Conservation (phyloP, 2,797 vertebrate species). For the Sebastes taczanowskii region DNA sequence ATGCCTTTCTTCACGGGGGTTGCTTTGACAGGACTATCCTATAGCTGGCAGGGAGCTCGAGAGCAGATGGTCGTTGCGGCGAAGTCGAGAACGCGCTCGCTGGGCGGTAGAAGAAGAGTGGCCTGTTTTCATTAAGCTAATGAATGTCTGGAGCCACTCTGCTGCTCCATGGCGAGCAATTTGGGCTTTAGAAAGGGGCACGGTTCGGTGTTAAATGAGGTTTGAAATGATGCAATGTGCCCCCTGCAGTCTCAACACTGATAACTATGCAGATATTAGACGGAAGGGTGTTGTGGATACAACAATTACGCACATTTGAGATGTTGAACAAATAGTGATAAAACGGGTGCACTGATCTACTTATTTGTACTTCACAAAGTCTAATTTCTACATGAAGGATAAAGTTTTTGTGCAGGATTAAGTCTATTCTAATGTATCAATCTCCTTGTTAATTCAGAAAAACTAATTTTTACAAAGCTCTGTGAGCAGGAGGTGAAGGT, state of each 20-base stretch:
- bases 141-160: conserved; percentile 84
- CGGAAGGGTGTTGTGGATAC: conserved; percentile 40
- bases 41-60: conserved; percentile 79
- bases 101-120: conserved; percentile 79
- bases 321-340: conserved; percentile 31
- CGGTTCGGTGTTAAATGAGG: conserved; percentile 83
- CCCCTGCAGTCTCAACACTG: conserved; percentile 72
- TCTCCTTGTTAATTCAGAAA: too few species aligned
- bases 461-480: too few species aligned
- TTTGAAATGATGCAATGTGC: conserved; percentile 81
- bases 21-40: conserved; percentile 79
- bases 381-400: neutral
- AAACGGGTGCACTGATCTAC: neutral
- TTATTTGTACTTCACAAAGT: conserved; percentile 14
- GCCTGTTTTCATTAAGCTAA: conserved; percentile 88
- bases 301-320: conserved; percentile 49
- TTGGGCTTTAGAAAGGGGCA: conserved; percentile 78
- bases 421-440: neutral
- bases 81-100: conserved; percentile 65
- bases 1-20: conserved; percentile 60
- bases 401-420: neutral
- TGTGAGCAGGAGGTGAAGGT: neutral
- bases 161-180: conserved; percentile 76
- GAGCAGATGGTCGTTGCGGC: conserved; percentile 83
- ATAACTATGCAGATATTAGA: conserved; percentile 63